Base-by-base conservation (phyloP, 2,888 invertebrate species). In the Pegoplata infirma region DNA sequence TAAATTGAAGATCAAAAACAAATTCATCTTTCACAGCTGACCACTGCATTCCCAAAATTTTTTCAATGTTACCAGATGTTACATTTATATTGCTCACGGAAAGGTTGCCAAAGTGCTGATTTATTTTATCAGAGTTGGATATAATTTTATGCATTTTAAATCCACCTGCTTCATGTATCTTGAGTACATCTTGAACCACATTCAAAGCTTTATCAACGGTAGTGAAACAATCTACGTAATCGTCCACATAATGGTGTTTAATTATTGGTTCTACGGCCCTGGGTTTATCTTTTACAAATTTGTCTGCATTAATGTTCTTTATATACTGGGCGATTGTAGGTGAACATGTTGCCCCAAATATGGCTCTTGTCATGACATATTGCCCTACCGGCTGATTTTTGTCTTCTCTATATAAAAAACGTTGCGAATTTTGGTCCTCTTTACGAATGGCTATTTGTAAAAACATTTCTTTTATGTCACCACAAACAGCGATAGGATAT, bases 401-500 rank as follows among this genome's bases (percentile, higher is more conserved):
- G 5, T 59, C 16, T 1, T 63, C 56, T 14, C 64, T 55, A 83
- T 84, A 87, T 10, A 86, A 23, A 79, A 83, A 84, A 12, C 84
- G 32, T 71, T 85, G 84, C 0, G 83, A 56, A 40, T 81, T 55
- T 44, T 83, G 83, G 66, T 87, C 86, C 12, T 81, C 81, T 8
- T 74, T 53, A 0, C 58, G 16, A 1, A 88, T 83, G 8, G 80
- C 80, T 0, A 87, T 72, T 40, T 84, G 86, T 4, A 83, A 73
- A 53, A 86, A 87, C 86, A 88, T 87, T 55, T 88, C 85, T 5
- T 73, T 80, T 0, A 88, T 84, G 55, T 88, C 87, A 0, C 80
- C 86, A 5, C 63, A 82, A 1, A 86, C 69, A 0, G 84, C 86
- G 0, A 85, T 56, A 0, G 56, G 40, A 1, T 73, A 32, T 64